Percentiles rank a stretch among this genome's conserved stretches.
Evolutionary conservation across 2,113 vertebrate genomes (phyloP).

Genomic region (Sterrhoptilus dennistouni): DNA sequence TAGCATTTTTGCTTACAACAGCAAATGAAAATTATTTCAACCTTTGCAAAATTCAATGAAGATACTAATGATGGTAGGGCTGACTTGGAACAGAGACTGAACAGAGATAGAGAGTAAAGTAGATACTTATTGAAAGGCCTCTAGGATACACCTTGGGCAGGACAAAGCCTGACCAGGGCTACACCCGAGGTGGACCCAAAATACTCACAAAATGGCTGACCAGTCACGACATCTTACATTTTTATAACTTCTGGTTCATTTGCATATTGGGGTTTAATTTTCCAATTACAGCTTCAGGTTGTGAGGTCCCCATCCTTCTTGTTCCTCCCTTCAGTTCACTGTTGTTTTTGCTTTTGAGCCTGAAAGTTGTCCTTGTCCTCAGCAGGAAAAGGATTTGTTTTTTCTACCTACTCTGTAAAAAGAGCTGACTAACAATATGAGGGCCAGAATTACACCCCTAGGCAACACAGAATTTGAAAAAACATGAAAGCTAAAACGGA

Average conservation of each 20-base stretch:
- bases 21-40: not conserved
- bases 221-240: not conserved
- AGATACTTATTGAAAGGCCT: not conserved
- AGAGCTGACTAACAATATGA: not conserved
- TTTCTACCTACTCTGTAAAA: not conserved
- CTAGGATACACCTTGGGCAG: not conserved
- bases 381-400: not conserved
- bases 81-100: not conserved
- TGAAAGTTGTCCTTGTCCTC: not conserved
- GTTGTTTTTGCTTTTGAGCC: not conserved
- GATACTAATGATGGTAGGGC: not conserved
- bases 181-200: not conserved
- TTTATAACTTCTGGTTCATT: not conserved
- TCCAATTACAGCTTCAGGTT: not conserved
- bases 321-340: not conserved
- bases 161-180: not conserved
- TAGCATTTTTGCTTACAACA: not conserved
- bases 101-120: not conserved
- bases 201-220: not conserved
- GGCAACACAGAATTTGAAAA: not conserved
- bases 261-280: not conserved
- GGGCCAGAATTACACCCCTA: not conserved
- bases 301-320: not conserved
- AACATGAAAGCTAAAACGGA: not conserved
- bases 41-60: not conserved